A percentile compares a stretch with the other conserved stretches of the same genome.
Conservation (phyloP, 2,113 vertebrate species). For the Catharus fuscescens region DNA sequence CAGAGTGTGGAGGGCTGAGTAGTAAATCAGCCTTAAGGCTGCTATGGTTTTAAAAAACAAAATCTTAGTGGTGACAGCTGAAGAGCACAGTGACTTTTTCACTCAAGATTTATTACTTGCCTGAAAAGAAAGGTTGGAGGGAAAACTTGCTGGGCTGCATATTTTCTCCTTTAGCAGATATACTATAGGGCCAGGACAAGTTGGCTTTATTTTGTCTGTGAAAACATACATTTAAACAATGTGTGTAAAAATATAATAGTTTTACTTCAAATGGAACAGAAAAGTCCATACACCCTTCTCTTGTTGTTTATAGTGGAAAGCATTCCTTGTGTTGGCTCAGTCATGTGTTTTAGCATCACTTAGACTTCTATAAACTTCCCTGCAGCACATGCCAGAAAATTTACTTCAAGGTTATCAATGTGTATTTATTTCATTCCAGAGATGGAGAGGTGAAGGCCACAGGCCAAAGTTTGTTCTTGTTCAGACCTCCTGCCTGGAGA, state of each 20-base stretch:
- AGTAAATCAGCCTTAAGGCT: slow-evolving; percentile 78
- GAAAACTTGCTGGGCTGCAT: slow-evolving; percentile 69
- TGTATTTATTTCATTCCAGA: not conserved
- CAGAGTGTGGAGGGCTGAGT: slow-evolving; percentile 47
- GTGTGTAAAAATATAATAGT: not conserved
- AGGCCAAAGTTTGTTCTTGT: not conserved
- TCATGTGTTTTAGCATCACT: not conserved
- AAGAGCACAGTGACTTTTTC: slow-evolving; percentile 75
- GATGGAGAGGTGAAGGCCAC: not conserved
- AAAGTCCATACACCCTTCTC: not conserved
- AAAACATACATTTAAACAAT: slow-evolving; percentile 8
- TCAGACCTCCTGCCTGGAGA: not conserved
- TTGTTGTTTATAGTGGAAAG: not conserved
- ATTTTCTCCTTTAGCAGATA: slow-evolving; percentile 66
- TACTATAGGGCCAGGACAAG: slow-evolving; percentile 6
- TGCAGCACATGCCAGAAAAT: not conserved
- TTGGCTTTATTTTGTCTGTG: slow-evolving; percentile 47
- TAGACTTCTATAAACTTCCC: not conserved
- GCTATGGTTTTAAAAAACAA: slow-evolving; percentile 49
- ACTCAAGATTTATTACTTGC: slow-evolving; percentile 74
- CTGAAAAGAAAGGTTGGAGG: slow-evolving; percentile 55
- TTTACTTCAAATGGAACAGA: slow-evolving; percentile 5
- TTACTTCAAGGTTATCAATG: not conserved
- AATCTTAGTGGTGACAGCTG: slow-evolving; percentile 70
- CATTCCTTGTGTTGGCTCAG: not conserved